Evolutionary conservation across 2,113 vertebrate genomes (phyloP).

Genomic region (Carettochelys insculpta): DNA sequence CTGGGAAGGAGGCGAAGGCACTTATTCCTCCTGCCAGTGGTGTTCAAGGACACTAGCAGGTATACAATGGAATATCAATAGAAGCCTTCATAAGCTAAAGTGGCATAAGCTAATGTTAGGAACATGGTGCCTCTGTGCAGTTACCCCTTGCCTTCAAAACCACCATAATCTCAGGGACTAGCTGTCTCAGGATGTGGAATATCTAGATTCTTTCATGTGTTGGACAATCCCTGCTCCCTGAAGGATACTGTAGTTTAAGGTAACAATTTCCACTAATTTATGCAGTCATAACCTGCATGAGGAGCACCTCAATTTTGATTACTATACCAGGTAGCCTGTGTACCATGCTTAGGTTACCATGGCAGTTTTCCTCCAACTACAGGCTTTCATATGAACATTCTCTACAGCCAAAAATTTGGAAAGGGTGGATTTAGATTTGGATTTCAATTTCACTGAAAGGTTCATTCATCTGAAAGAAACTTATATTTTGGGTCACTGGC

Average conservation of each 20-base stretch:
- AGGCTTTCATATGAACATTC: not conserved
- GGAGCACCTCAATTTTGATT: too few species aligned
- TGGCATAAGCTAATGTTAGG: not conserved
- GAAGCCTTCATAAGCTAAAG: not conserved
- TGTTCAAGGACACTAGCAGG: not conserved
- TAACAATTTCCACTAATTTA: not conserved
- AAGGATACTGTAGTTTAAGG: not conserved
- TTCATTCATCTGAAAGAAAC: slow-evolving; percentile 13
- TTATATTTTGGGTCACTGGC: not conserved
- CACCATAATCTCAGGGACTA: rapidly evolving
- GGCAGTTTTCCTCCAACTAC: not conserved
- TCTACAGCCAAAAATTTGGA: slow-evolving; percentile 20
- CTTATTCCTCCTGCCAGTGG: not conserved
- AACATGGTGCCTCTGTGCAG: not conserved
- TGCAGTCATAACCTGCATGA: not conserved
- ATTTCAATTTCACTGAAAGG: slow-evolving; percentile 23
- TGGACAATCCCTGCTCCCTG: rapidly evolving
- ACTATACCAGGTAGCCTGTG: too few species aligned
- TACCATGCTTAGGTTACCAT: not conserved
- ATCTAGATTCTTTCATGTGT: not conserved
- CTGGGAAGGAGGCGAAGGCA: not conserved
- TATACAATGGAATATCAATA: not conserved
- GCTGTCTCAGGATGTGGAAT: not conserved
- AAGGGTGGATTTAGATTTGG: slow-evolving; percentile 27
- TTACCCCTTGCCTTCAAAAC: not conserved